phyloP scores from a whole-genome alignment of 2,113 vertebrate genomes.

The Noturus placidus region DNA sequence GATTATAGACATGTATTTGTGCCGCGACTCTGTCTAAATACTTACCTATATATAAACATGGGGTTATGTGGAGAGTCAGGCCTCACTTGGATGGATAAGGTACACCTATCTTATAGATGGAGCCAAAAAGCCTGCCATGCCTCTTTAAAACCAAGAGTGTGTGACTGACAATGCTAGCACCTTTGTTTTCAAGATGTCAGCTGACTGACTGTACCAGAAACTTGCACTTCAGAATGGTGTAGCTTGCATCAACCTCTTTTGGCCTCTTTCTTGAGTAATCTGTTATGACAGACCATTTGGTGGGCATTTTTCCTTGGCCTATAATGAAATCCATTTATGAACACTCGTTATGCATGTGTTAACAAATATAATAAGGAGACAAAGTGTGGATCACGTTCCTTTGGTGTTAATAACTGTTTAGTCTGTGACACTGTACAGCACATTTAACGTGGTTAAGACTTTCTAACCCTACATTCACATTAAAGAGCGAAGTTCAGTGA shows the following conservation, averaged over 20 bases:
- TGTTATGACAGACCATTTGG: not conserved
- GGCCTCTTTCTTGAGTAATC: not conserved
- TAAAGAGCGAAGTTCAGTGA: not conserved
- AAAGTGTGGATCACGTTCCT: not conserved
- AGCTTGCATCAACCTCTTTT: not conserved
- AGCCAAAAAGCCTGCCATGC: not conserved
- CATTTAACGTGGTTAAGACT: not conserved
- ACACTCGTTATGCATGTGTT: conserved; percentile 13
- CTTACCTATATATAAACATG: conserved; percentile 12
- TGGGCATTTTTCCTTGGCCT: not conserved
- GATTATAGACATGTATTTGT: conserved; percentile 65
- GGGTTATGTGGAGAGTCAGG: not conserved
- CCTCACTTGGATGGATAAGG: not conserved
- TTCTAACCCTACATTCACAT: conserved; percentile 4
- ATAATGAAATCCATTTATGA: not conserved
- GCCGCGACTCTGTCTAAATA: conserved; percentile 46
- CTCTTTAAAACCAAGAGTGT: not conserved
- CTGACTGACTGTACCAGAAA: not conserved
- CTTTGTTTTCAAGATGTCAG: not conserved
- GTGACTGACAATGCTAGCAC: conserved; percentile 6
- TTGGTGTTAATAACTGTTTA: conserved; percentile 13
- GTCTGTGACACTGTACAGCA: not conserved
- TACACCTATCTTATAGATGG: not conserved
- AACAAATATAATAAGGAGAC: conserved; percentile 11
- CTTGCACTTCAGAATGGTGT: not conserved